Base-by-base conservation (phyloP, 2,888 invertebrate genomes). In the Pegoplata infirma region DNA sequence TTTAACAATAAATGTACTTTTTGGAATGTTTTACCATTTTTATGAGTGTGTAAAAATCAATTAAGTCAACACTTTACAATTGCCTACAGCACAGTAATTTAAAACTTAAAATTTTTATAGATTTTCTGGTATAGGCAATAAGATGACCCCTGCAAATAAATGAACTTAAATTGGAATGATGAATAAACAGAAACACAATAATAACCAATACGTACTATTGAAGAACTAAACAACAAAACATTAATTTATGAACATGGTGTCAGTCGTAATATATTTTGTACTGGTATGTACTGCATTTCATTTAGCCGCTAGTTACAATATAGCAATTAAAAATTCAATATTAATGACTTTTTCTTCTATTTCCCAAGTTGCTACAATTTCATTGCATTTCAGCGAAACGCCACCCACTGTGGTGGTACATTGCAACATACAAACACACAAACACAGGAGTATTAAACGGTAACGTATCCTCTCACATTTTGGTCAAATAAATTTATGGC, bases 381-480 rank as follows among this genome's bases (percentile, higher is more conserved):
- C 36, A 46, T 5, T 59, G 25, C 46, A 74, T 55, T 73, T 64
- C 47, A 32, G 17, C 32, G 53, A 61, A 79, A 63, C 71, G 63
- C 79, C 79, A 79, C 79, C 79, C 79, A 79, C 79, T 72, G 79
- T 66, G 78, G 72, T 63, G 40, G 63, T 56, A 36, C 21, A 55
- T 32, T 56, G 40, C 56, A 49, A 25, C 63, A 17, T 63, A 32
- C 71, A 63, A 3, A 12, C 36, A 12, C 3, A 25, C n/a, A 3
- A n/a, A 5, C 5, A 40, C n/a, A n/a, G n/a, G 5, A n/a, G 5
- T n/a, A n/a, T n/a, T n/a, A n/a, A n/a, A n/a, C n/a, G n/a, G n/a
- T 40, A n/a, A 40, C 0, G n/a, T 71, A 63, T 75, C 71, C 71
- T 56, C 64, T 64, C 71, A 72, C 61, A 28, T 72, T 69, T 71